Evolutionary conservation across 2,888 invertebrate species (phyloP), one percentile per base, ranked within the genome.

Genomic region (Matsumyia berberina): DNA sequence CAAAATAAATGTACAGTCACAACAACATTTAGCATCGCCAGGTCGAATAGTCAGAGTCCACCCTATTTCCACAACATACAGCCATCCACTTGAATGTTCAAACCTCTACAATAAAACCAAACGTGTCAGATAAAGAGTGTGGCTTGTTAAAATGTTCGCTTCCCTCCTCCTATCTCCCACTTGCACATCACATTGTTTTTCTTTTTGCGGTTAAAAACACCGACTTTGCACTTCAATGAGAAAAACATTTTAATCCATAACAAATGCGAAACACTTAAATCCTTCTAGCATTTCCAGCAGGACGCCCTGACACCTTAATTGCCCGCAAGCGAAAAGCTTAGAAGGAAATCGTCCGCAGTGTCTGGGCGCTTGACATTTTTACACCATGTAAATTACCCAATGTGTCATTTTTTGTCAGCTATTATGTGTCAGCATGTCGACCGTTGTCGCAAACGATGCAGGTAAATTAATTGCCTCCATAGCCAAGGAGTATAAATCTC

Each of bases 321-420:
- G 82, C 67, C 33, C 37, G 29, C 72, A 42, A 37, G 35, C 39
- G 72, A 35, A 69, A 24, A 51, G 55, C 35, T 39, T 17, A 66
- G 19, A 67, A 69, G 57, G 69, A 79, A 83, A 83, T 58, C 55
- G 31, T 49, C 72, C 42, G 46, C 73, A 69, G 51, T 64, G 79
- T 69, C 72, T 66, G 72, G 58, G 33, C 11, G 49, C 31, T 58
- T 83, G 83, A 83, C 83, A 83, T 46, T 74, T 62, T 79, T 79
- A 83, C 83, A 79, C 83, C 73, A 83, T 83, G 83, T 83, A 83
- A 83, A 83, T 83, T 83, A 79, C 79, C 83, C 83, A 69, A 83
- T 88, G 86, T 88, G 87, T 87, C 88, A 88, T 88, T 88, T 88
- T 88, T 88, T 88, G 78, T 86, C 87, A 88, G 87, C 88, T 88